Conservation (phyloP, 2,888 invertebrate genomes). For the Calameuta filiformis region DNA sequence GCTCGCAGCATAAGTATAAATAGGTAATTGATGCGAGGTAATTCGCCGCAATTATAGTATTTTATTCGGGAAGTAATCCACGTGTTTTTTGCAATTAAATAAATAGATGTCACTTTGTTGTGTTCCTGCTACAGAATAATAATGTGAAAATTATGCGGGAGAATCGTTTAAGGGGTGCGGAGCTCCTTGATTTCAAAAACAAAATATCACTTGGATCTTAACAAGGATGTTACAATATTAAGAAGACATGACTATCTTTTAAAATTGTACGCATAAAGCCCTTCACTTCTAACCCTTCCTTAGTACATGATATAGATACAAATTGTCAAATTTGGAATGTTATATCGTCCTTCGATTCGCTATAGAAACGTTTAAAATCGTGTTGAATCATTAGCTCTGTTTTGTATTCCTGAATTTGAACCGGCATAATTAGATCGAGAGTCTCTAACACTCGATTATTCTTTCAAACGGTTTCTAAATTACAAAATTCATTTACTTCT, state of each 20-base stretch:
- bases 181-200: not conserved
- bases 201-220: not conserved
- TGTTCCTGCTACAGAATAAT: not conserved
- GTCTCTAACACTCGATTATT: not conserved
- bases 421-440: not conserved
- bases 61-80: not conserved
- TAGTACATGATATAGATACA: not conserved
- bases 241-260: not conserved
- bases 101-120: not conserved
- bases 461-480: not conserved
- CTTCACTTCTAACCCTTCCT: not conserved
- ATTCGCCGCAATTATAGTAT: not conserved
- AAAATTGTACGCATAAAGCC: not conserved
- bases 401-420: not conserved
- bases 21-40: not conserved
- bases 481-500: not conserved
- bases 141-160: not conserved
- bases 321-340: not conserved
- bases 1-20: not conserved
- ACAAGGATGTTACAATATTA: not conserved
- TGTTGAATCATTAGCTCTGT: not conserved
- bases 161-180: not conserved
- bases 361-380: not conserved
- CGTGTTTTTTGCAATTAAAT: not conserved
- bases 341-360: not conserved